A percentile compares a stretch with the other conserved stretches of the same genome.
Conservation (phyloP, 2,113 vertebrate genomes). For the Clarias magur region DNA sequence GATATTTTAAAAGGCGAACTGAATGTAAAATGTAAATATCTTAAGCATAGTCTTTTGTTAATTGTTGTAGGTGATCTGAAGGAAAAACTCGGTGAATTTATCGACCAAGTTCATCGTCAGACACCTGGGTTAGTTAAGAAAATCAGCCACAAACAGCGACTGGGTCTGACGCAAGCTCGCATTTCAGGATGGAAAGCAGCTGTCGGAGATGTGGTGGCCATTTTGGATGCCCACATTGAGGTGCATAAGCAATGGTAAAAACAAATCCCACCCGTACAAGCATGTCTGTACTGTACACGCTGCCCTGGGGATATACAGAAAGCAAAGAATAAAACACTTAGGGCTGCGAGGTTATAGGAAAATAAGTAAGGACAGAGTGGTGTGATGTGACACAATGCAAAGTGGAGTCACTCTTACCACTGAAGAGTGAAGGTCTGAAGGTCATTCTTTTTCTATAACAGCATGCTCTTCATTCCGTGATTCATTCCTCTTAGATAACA, state of each 20-base stretch:
- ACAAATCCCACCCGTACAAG: not conserved
- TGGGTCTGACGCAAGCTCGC: slow-evolving; percentile 73
- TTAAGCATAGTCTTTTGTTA: not conserved
- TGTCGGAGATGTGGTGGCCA: slow-evolving; percentile 74
- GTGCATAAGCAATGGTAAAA: slow-evolving; percentile 72
- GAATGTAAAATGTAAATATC: not conserved
- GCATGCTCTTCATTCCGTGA: not conserved
- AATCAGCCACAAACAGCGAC: slow-evolving; percentile 65
- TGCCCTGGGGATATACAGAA: not conserved
- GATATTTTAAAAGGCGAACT: not conserved
- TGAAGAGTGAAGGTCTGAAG: no score
- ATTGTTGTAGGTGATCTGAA: slow-evolving; percentile 64
- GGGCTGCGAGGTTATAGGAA: not conserved
- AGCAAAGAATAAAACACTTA: not conserved
- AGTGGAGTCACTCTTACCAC: not conserved
- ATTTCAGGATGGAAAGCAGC: slow-evolving; percentile 72
- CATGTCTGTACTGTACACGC: not conserved
- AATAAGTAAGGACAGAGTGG: not conserved
- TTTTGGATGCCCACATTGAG: slow-evolving; percentile 80
- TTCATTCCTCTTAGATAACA: not conserved
- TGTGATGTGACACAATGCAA: not conserved
- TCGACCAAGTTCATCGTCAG: slow-evolving; percentile 57
- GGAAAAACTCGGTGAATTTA: slow-evolving; percentile 61
- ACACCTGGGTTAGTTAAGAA: slow-evolving; percentile 61
- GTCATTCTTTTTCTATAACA: not conserved